These are phyloP conservation scores for Schizopygopsis malacanthus DNA, from an alignment of 2,797 vertebrate species.

Conservation along the genomic window DNA sequence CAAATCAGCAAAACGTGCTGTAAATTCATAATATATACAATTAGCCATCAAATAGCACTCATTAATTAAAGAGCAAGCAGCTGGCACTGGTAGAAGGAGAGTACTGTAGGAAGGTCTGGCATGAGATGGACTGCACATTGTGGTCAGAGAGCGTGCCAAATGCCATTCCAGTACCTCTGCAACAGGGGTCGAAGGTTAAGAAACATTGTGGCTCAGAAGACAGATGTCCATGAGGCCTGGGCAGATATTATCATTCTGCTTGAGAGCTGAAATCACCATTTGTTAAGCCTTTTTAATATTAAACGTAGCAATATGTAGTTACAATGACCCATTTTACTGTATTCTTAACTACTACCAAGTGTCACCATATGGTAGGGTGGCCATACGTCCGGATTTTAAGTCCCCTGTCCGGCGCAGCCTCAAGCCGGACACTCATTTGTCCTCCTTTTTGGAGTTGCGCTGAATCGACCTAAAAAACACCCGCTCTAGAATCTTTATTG, in stretches of 20 bases:
- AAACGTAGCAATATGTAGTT: neutral
- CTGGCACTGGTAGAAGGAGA: constrained; percentile 84
- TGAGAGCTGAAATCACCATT: constrained; percentile 20
- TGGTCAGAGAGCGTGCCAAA: constrained; percentile 62
- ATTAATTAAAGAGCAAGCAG: constrained; percentile 81
- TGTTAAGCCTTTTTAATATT: neutral
- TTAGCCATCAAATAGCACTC: constrained; percentile 82
- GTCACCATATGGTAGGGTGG: neutral
- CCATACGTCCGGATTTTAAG: too few species aligned
- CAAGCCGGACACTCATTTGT: too few species aligned
- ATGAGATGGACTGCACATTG: constrained; percentile 64
- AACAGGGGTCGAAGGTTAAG: constrained; percentile 30
- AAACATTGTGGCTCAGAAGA: constrained; percentile 32
- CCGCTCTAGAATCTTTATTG: too few species aligned
- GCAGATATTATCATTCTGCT: constrained; percentile 6
- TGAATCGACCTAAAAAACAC: too few species aligned
- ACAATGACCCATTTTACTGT: constrained; percentile 15
- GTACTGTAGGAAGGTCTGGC: constrained; percentile 88
- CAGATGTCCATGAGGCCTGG: constrained; percentile 7
- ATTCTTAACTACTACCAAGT: constrained; percentile 9
- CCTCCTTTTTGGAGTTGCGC: too few species aligned
- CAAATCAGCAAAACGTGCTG: constrained; percentile 76
- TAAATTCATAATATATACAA: constrained; percentile 84
- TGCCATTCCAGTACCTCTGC: constrained; percentile 38
- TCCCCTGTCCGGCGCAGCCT: too few species aligned